Evolutionary conservation across 2,113 vertebrate species (phyloP).

Genomic region (Aegithalos caudatus): DNA sequence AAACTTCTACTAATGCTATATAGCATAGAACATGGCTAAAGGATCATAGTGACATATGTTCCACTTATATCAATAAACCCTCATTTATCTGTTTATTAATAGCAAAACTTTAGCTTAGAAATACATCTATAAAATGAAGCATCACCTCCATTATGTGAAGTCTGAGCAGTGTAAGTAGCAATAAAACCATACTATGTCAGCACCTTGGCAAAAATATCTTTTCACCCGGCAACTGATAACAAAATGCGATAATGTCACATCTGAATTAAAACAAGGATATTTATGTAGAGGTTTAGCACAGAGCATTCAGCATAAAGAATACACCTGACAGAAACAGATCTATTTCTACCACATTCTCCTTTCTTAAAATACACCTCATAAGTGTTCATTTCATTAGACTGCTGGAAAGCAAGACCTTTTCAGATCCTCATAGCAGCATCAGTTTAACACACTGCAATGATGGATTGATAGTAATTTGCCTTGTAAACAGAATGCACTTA

Average conservation of each 20-base stretch:
- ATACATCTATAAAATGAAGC: neutral
- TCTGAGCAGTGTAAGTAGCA: neutral
- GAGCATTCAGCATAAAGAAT: neutral
- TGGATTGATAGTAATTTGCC: slow-evolving; percentile 15
- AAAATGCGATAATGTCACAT: neutral
- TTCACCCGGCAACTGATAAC: neutral
- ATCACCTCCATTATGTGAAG: neutral
- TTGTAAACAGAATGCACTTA: neutral
- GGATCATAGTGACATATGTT: neutral
- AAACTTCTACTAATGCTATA: neutral
- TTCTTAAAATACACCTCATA: neutral
- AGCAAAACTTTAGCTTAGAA: neutral
- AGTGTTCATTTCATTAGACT: neutral
- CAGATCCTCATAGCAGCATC: neutral
- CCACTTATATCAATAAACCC: neutral
- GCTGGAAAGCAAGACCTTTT: neutral
- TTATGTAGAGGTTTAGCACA: neutral
- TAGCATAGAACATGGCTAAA: neutral
- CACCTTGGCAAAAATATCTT: neutral
- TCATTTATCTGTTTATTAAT: neutral
- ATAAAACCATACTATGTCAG: neutral
- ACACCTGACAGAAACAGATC: neutral
- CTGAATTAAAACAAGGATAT: slow-evolving; percentile 6
- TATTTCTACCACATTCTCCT: neutral
- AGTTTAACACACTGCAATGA: neutral